Percentiles rank a stretch among this genome's conserved stretches.
Evolutionary conservation across 2,113 vertebrate genomes (phyloP).

Genomic region (Trogon melanurus): DNA sequence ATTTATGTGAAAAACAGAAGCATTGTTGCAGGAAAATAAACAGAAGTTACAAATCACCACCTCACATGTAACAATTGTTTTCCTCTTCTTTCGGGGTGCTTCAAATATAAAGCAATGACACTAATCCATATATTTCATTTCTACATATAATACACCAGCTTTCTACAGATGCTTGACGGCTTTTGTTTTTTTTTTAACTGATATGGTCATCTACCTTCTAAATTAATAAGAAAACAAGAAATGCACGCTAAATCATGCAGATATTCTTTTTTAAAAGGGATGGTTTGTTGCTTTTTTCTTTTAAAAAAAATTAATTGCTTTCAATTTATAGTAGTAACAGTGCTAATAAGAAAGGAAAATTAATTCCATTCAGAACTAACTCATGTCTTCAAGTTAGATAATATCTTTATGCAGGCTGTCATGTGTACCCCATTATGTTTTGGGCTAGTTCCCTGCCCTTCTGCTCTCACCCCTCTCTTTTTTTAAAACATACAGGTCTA

Average conservation of each 20-base stretch:
- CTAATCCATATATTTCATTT: background rate
- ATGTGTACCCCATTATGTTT: fast-evolving
- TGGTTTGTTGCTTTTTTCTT: fast-evolving
- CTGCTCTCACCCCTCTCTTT: fast-evolving
- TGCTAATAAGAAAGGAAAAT: background rate
- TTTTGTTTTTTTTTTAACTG: background rate
- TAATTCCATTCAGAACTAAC: background rate
- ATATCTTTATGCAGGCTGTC: background rate
- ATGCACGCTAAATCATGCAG: background rate
- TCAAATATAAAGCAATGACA: background rate
- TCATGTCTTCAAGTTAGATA: background rate
- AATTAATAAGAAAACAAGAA: background rate
- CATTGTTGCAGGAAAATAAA: background rate
- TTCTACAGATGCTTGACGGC: background rate
- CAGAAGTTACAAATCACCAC: background rate
- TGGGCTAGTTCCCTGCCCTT: fast-evolving
- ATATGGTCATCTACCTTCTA: background rate
- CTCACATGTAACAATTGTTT: background rate
- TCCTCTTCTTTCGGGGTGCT: background rate
- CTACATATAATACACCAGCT: background rate
- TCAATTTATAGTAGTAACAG: background rate
- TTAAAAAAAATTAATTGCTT: background rate
- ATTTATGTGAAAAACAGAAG: background rate
- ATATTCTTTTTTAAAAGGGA: background rate
- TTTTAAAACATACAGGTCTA: background rate